These are phyloP conservation scores for Hemithea aestivaria DNA, from an alignment of 2,888 invertebrate species.

Conservation along the genomic window DNA sequence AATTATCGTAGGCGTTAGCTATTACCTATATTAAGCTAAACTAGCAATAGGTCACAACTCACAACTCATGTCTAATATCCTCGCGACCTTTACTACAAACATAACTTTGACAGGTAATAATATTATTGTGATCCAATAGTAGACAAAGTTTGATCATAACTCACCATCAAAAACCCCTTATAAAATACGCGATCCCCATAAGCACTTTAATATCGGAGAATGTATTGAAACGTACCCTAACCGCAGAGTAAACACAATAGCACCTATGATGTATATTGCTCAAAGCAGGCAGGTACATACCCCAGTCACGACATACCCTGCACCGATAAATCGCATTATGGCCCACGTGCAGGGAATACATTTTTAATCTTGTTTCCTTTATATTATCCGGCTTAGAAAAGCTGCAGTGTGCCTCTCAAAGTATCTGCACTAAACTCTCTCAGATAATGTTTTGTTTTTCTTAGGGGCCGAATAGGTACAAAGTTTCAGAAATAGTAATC, in stretches of 20 bases:
- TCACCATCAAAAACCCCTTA: too few species aligned
- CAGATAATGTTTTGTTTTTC: slow-evolving; percentile 11
- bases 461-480: slow-evolving; percentile 12
- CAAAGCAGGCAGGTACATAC: slow-evolving; percentile 43
- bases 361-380: slow-evolving; percentile 78
- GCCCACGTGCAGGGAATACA: slow-evolving; percentile 75
- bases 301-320: slow-evolving; percentile 69
- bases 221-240: slow-evolving; percentile 20
- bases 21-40: too few species aligned
- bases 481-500: too few species aligned
- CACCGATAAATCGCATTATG: slow-evolving; percentile 75
- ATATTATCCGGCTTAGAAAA: slow-evolving; percentile 65
- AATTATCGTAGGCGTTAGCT: too few species aligned
- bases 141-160: too few species aligned
- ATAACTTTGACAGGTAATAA: too few species aligned
- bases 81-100: too few species aligned
- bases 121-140: too few species aligned
- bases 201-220: too few species aligned
- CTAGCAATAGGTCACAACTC: too few species aligned
- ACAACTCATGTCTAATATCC: too few species aligned
- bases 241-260: slow-evolving; percentile 38
- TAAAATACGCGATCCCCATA: too few species aligned
- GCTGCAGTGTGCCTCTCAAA: slow-evolving; percentile 38
- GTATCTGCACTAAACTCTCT: slow-evolving; percentile 21
- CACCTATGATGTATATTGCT: slow-evolving; percentile 54